Conservation (phyloP, 2,888 invertebrate species). For the Parnassius smintheus region DNA sequence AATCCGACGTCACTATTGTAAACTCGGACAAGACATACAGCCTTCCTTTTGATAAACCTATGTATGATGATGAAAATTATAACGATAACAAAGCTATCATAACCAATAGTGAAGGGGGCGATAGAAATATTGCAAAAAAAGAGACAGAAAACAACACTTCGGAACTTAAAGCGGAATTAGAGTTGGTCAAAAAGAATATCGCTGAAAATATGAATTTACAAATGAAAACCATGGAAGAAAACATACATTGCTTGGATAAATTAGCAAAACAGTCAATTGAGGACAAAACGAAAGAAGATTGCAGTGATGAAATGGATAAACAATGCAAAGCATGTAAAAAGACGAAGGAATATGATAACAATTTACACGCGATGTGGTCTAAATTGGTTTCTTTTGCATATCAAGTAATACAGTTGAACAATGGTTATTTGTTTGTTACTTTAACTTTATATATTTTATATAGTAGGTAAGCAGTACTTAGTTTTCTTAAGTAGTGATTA, state of each 20-base stretch:
- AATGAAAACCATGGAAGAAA: slow-evolving; percentile 54
- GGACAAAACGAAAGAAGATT: slow-evolving; percentile 39
- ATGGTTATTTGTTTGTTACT: slow-evolving; percentile 44
- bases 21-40: slow-evolving; percentile 18
- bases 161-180: slow-evolving; percentile 42
- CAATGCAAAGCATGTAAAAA: slow-evolving; percentile 30
- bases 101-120: slow-evolving; percentile 41
- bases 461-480: too few species aligned
- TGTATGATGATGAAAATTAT: slow-evolving; percentile 25
- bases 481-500: not conserved
- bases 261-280: slow-evolving; percentile 43
- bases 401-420: slow-evolving; percentile 60
- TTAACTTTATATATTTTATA: slow-evolving; percentile 4
- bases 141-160: slow-evolving; percentile 36
- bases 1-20: slow-evolving; percentile 27
- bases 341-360: slow-evolving; percentile 38
- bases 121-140: slow-evolving; percentile 47
- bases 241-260: slow-evolving; percentile 52
- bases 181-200: slow-evolving; percentile 42
- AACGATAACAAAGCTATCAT: slow-evolving; percentile 39
- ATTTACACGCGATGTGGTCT: slow-evolving; percentile 54
- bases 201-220: slow-evolving; percentile 52
- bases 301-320: slow-evolving; percentile 27
- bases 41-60: not conserved
- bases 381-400: slow-evolving; percentile 67